Base-by-base conservation (phyloP, 2,888 invertebrate genomes). In the Hyalella azteca region DNA sequence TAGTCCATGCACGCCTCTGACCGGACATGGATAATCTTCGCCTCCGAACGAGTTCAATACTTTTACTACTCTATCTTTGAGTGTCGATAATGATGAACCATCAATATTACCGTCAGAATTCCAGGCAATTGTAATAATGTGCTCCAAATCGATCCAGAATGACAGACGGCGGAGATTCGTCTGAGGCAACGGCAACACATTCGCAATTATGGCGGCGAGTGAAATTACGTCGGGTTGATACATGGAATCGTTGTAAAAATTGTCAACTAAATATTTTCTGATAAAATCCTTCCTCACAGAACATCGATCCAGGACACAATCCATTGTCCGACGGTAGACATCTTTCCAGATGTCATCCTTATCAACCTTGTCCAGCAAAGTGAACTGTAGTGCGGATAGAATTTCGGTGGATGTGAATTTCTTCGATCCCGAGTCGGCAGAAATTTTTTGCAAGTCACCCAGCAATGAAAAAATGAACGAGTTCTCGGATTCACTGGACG, bases 101-200 rank as follows among this genome's bases (percentile, higher is more conserved):
- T 54, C 29, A 26, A 54, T 22, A 26, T 66, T 32, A 36, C 66
- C 32, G 5, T 66, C 66, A 9, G 66, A n/a, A 19, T 7, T 13
- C 22, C 7, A 19, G 15, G 66, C 66, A 36, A n/a, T 32, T 5
- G 29, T 15, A 7, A 29, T 36, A 1, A 66, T 36, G 19, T 66
- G 29, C 19, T 66, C 66, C 39, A 66, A 66, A n/a, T 66, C 66
- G 19, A 29, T 36, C 66, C 66, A 66, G 26, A 36, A 66, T 5
- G 36, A 36, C 3, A n/a, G 66, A 5, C 66, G 22, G 13, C 66
- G 39, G 36, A 66, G 66, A 36, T 15, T 13, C 36, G n/a, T 19
- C 15, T 36, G 32, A 13, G 39, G 36, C 32, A 11, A 4, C 0
- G 32, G 36, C 26, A 66, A 66, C 32, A 66, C 15, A 7, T n/a